Evolutionary conservation across 2,113 vertebrate genomes (phyloP), one percentile per base, ranked within the genome.

Genomic region (Oryzias melastigma): DNA sequence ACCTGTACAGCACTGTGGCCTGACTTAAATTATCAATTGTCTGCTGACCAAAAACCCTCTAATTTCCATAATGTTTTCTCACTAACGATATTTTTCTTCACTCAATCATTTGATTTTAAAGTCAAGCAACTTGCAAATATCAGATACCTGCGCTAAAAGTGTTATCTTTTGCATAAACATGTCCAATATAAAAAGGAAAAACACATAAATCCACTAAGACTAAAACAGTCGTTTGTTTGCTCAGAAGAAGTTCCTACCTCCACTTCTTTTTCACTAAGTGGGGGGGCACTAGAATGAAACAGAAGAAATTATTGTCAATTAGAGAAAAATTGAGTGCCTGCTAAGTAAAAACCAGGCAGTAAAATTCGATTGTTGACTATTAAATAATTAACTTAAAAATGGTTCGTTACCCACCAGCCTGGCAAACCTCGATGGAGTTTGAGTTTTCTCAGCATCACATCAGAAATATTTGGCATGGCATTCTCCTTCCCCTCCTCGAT

Each of bases 261-360:
- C 52, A 99, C 92, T 92, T 99, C 97, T 88, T 98, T 98, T 87
- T 99, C 97, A 44, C 93, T 94, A 73, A 99, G 95, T 19, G 95
- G 91, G 43, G 96, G 96, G 5, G 94, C 91, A 27, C 97, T 99
- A 91, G 64, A 93, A 91, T 58, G 45, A 87, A 89, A 88, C 27
- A 70, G 53, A 73, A 18, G 54, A 16, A 48, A 35, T 1, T 48
- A 13, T 14, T 48, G 27, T 77, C 68, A 75, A 50, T 59, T 35
- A 35, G 35, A 12, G 1, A 27, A 35, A 59, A n/a, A 17, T 41
- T 13, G 18, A 57, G n/a, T 46, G 8, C 45, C 25, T 42, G 41
- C 27, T 49, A 43, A 17, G 27, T 4, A 52, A 3, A 0, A 2
- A 35, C 52, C 10, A 45, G n/a, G 2, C 4, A 20, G 24, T 4